These are phyloP conservation scores for Kryphioiulus occultus DNA, from an alignment of 2,888 invertebrate species.

Conservation along the genomic window DNA sequence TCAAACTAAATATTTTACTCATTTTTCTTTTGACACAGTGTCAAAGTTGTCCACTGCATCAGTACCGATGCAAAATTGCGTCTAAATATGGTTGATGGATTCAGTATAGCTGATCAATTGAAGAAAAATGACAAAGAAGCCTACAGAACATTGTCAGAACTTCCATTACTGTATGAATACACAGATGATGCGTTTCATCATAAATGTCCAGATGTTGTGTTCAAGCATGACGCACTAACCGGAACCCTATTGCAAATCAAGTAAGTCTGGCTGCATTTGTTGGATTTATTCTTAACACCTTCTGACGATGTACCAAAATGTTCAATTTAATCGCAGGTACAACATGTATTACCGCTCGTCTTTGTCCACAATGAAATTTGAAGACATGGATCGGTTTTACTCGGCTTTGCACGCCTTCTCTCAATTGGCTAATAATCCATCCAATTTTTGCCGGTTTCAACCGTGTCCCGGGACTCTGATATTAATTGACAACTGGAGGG, in stretches of 20 bases:
- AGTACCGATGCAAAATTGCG: background rate
- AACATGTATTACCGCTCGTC: slow-evolving; percentile 50
- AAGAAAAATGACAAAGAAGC: slow-evolving; percentile 42
- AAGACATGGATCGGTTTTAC: slow-evolving; percentile 49
- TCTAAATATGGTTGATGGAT: slow-evolving; percentile 48
- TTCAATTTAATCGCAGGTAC: background rate
- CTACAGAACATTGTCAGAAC: slow-evolving; percentile 37
- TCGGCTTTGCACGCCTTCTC: slow-evolving; percentile 29
- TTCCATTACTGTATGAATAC: slow-evolving; percentile 44
- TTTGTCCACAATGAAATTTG: background rate
- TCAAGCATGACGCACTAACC: slow-evolving; percentile 47
- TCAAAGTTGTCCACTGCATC: slow-evolving; percentile 46
- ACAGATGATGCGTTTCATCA: slow-evolving; percentile 35
- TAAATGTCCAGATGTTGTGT: slow-evolving; percentile 5
- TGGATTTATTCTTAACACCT: no score
- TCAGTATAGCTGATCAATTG: slow-evolving; percentile 31
- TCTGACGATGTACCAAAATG: no score
- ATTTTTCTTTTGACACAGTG: background rate
- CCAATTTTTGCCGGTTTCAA: background rate
- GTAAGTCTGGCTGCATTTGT: background rate
- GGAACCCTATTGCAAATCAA: slow-evolving; percentile 42
- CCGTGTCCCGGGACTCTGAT: slow-evolving; percentile 28
- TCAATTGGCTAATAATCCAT: slow-evolving; percentile 27
- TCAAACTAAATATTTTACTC: background rate
- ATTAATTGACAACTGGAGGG: slow-evolving; percentile 50